Percentiles rank a stretch among this genome's conserved stretches.
phyloP scores from a whole-genome alignment of 2,888 invertebrate species.

The Xanthia icteritia region DNA sequence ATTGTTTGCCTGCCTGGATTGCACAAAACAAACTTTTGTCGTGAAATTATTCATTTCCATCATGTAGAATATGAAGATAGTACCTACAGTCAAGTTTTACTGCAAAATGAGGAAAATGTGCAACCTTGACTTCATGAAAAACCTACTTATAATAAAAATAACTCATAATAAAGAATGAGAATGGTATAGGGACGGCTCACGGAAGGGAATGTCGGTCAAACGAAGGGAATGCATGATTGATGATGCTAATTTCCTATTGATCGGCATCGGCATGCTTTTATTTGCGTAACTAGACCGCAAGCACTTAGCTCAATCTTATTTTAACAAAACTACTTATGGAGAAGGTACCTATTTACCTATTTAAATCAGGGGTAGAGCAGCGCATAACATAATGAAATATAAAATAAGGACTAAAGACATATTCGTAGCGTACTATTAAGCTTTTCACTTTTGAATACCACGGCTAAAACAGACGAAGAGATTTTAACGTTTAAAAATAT shows the following conservation, averaged over 20 bases:
- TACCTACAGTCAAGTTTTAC: background rate
- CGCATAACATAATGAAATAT: background rate
- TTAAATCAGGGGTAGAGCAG: background rate
- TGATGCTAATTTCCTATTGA: constrained; percentile 84
- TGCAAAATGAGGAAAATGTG: constrained; percentile 20
- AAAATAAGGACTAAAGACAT: background rate
- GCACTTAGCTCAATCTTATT: constrained; percentile 46
- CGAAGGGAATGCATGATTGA: constrained; percentile 81
- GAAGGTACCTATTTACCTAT: background rate
- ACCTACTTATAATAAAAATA: constrained; percentile 37
- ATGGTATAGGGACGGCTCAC: constrained; percentile 50
- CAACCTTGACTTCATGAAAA: constrained; percentile 43
- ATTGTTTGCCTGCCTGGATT: background rate
- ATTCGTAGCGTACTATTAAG: background rate
- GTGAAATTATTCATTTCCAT: background rate
- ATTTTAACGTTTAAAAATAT: background rate
- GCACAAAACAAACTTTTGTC: background rate
- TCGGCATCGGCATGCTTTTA: constrained; percentile 69
- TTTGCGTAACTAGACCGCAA: constrained; percentile 71
- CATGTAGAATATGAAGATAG: background rate
- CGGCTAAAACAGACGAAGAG: background rate
- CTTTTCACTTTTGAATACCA: background rate
- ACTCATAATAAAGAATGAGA: constrained; percentile 47
- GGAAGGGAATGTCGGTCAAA: constrained; percentile 74
- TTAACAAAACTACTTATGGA: constrained; percentile 21